Conservation (phyloP, 2,888 invertebrate genomes). For the Busseola fusca region DNA sequence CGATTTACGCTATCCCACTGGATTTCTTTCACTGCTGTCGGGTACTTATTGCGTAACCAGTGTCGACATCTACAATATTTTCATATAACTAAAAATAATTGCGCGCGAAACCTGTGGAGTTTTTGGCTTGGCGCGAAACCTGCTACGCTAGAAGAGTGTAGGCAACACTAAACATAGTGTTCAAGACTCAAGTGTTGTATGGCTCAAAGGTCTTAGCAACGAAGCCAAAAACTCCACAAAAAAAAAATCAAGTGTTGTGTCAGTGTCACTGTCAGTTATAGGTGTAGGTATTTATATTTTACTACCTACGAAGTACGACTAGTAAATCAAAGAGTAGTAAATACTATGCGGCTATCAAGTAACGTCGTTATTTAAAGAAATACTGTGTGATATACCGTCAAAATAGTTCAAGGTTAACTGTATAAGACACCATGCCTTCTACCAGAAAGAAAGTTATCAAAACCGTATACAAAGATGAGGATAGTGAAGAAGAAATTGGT, state of each 20-base stretch:
- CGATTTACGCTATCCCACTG: no score
- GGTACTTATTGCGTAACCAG: not conserved
- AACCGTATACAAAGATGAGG: conserved; percentile 83
- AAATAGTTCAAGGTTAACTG: conserved; percentile 20
- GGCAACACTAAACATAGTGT: not conserved
- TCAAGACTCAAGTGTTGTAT: no score
- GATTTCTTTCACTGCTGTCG: no score
- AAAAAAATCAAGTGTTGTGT: no score
- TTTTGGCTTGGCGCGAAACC: no score
- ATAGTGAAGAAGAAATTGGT: conserved; percentile 75
- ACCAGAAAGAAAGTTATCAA: conserved; percentile 83
- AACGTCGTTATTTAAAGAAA: conserved; percentile 17
- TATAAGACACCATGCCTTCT: conserved; percentile 72
- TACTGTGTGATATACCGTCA: conserved; percentile 6
- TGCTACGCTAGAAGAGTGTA: not conserved
- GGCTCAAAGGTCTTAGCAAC: no score
- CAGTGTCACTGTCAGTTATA: conserved; percentile 4
- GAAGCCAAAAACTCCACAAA: no score
- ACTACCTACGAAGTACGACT: no score
- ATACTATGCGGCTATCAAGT: not conserved
- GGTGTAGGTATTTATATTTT: not conserved
- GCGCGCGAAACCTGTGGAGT: not conserved
- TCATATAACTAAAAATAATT: not conserved
- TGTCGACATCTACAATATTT: conserved; percentile 30
- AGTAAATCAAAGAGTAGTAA: no score